Evolutionary conservation across 2,888 invertebrate species (phyloP), one percentile per base, ranked within the genome.

Genomic region (Pyrgus malvae): DNA sequence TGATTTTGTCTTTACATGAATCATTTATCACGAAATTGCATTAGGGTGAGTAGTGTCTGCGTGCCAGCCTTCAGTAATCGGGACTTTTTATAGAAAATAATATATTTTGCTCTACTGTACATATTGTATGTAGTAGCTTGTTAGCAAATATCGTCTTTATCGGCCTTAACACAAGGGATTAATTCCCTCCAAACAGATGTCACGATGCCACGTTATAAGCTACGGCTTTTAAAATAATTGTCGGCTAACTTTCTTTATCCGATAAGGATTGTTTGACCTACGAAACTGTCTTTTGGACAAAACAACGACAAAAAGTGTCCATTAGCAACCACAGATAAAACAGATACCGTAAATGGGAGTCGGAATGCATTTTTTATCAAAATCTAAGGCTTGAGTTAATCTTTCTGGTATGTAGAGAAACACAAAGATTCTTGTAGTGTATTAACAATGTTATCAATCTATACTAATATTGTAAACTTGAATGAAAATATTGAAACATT

Each of bases 251-350:
- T 49, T 49, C 14, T 21, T 31, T 31, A n/a, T 14, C n/a, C 21
- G 49, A 40, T 49, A 49, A 31, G 14, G 12, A 3, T 31, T 29
- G 17, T 6, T 17, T 27, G 17, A 48, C 17, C 21, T 5, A 14
- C n/a, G 21, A 38, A 21, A 40, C 31, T n/a, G 49, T 33, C 40
- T 16, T 48, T 37, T 27, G 41, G 19, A 49, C 21, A 49, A 21
- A 49, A 49, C 31, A 41, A 23, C 14, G 11, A 41, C 41, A 49
- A 41, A 38, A 49, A 33, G 21, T n/a, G 5, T 23, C 49, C 49
- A 41, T 49, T 49, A 49, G 49, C 12, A 12, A 31, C 49, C 23
- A 23, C 16, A 29, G 48, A 49, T 49, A 41, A 49, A 12, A 23
- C 8, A 40, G 17, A 14, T 31, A 23, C 23, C 19, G 11, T 21